Conservation (phyloP, 2,888 invertebrate genomes). For the Eustalomyia histrio region DNA sequence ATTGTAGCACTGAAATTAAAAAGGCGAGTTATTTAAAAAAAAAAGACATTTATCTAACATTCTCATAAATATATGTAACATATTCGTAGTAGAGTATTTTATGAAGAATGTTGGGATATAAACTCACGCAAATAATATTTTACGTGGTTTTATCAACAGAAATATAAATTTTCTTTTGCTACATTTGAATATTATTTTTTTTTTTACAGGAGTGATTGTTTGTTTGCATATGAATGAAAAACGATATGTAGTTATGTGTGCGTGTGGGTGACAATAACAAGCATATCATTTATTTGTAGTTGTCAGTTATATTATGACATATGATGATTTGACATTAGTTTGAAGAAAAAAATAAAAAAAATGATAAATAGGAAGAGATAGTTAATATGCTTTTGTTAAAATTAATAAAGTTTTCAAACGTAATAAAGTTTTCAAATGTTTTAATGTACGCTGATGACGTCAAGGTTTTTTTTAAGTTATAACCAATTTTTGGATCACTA, state of each 20-base stretch:
- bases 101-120: slow-evolving; percentile 17
- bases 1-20: neutral
- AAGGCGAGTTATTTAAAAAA: neutral
- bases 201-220: no score
- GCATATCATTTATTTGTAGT: no score
- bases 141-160: slow-evolving; percentile 38
- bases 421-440: no score
- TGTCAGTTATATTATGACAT: slow-evolving; percentile 21
- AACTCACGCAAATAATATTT: slow-evolving; percentile 49
- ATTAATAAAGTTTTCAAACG: no score
- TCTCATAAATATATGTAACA: neutral
- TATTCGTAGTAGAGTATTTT: slow-evolving; percentile 6
- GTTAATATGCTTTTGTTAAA: slow-evolving; percentile 4
- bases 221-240: no score
- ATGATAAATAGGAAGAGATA: neutral
- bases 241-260: no score
- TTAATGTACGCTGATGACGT: no score
- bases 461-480: no score
- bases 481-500: no score
- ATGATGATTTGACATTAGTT: slow-evolving; percentile 15
- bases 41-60: slow-evolving; percentile 4
- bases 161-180: neutral
- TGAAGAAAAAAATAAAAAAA: neutral
- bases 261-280: neutral
- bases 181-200: no score